Percentiles rank a stretch among this genome's conserved stretches.
Conservation (phyloP, 2,113 vertebrate genomes). For the Trematomus loennbergii region DNA sequence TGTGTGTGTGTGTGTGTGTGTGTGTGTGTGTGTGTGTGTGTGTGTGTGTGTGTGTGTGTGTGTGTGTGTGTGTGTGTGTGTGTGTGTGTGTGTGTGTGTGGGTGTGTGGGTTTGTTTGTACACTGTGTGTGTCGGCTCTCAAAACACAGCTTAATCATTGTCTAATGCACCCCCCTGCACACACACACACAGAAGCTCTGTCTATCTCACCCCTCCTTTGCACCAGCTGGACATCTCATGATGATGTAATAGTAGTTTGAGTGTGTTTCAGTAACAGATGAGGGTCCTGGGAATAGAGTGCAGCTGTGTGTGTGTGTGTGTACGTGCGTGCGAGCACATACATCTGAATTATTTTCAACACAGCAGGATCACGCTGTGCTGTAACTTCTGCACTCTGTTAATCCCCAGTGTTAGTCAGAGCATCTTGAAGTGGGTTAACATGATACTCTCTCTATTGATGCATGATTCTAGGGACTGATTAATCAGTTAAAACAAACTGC, state of each 20-base stretch:
- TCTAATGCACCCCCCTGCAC: slow-evolving; percentile 8
- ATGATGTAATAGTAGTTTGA: slow-evolving; percentile 66
- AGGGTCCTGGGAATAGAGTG: slow-evolving; percentile 15
- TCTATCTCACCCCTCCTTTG: slow-evolving; percentile 8
- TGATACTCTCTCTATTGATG: neutral
- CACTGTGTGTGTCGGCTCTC: slow-evolving; percentile 20
- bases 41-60: neutral
- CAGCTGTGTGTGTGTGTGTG: slow-evolving; percentile 9
- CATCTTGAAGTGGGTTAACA: slow-evolving; percentile 9
- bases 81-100: no score
- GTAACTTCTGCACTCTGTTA: slow-evolving; percentile 63
- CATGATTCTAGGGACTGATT: slow-evolving; percentile 4
- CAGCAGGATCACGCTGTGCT: slow-evolving; percentile 8
- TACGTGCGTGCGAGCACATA: slow-evolving; percentile 6
- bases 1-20: neutral
- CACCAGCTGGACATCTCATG: slow-evolving; percentile 60
- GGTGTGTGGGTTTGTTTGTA: slow-evolving; percentile 50
- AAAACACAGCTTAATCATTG: slow-evolving; percentile 54
- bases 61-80: neutral
- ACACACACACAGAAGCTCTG: slow-evolving; percentile 16
- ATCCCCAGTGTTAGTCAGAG: slow-evolving; percentile 18
- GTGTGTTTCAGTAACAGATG: slow-evolving; percentile 25
- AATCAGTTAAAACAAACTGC: slow-evolving; percentile 11
- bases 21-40: slow-evolving; percentile 13
- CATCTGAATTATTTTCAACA: slow-evolving; percentile 3